These are phyloP conservation scores for Gymnarchus niloticus DNA, from an alignment of 2,113 vertebrate genomes.

Conservation along the genomic window DNA sequence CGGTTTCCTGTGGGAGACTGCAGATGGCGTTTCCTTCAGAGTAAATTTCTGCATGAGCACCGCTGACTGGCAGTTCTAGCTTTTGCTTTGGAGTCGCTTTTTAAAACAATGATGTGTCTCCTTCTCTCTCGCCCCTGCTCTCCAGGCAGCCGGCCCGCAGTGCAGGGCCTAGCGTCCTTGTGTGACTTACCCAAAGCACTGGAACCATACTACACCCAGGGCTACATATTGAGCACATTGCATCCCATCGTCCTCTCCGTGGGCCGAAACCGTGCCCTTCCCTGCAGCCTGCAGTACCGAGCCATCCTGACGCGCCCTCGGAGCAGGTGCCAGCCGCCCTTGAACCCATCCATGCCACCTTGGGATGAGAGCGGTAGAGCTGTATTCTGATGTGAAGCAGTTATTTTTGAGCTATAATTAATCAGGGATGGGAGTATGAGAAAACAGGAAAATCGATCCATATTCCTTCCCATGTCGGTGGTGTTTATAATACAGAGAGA, in stretches of 20 bases:
- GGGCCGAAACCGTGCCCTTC: constrained; percentile 67
- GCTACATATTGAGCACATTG: constrained; percentile 75
- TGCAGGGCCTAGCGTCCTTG: constrained; percentile 80
- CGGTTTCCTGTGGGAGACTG: neutral
- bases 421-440: neutral
- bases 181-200: constrained; percentile 79
- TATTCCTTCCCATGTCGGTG: neutral
- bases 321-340: constrained; percentile 60
- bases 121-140: constrained; percentile 12
- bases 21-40: neutral
- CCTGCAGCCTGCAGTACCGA: constrained; percentile 83
- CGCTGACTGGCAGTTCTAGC: constrained; percentile 4
- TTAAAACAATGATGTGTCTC: neutral
- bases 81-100: no score
- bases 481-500: neutral
- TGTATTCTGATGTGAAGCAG: neutral
- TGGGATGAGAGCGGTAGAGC: neutral
- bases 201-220: constrained; percentile 83
- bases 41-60: no score
- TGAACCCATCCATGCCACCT: neutral
- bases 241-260: constrained; percentile 83
- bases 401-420: neutral
- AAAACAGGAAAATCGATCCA: neutral
- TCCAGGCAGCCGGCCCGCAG: constrained; percentile 78
- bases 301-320: constrained; percentile 76